Percentiles rank a stretch among this genome's conserved stretches.
Evolutionary conservation across 37 sponge, comb jelly and placozoan species (phyloP).

Genomic region (Amphimedon queenslandica): DNA sequence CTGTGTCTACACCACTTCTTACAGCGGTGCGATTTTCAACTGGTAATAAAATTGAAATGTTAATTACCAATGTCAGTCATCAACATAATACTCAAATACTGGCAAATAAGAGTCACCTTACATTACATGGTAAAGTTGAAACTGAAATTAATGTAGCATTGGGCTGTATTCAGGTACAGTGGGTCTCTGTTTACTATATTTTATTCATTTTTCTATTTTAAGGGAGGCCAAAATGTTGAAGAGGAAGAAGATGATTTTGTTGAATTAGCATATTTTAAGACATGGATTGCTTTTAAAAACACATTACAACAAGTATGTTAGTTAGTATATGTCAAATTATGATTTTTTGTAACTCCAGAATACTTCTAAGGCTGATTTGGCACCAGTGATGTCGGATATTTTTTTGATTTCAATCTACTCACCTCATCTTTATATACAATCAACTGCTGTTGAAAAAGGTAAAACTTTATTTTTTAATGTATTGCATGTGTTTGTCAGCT

Average conservation of each 20-base stretch:
- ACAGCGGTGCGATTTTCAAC: constrained; percentile 74
- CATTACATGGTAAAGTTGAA: constrained; percentile 58
- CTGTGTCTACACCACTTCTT: constrained; percentile 63
- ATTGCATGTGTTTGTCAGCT: constrained; percentile 23
- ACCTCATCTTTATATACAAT: constrained; percentile 74
- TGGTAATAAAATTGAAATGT: constrained; percentile 59
- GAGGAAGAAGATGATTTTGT: constrained; percentile 59
- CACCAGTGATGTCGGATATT: constrained; percentile 39
- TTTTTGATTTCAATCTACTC: constrained; percentile 53
- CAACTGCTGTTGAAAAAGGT: constrained; percentile 77
- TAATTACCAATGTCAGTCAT: constrained; percentile 28
- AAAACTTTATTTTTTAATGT: background rate
- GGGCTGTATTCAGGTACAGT: constrained; percentile 50
- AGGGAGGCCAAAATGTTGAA: constrained; percentile 10
- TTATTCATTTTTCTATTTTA: background rate
- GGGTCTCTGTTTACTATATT: constrained; percentile 24
- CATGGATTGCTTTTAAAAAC: constrained; percentile 54
- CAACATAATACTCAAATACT: background rate
- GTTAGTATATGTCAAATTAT: too few relatives aligned
- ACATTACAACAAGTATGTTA: constrained; percentile 34
- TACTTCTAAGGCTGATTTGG: too few relatives aligned
- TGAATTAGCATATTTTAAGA: constrained; percentile 66
- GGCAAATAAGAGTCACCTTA: constrained; percentile 18
- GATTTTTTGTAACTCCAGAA: background rate
- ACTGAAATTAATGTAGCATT: constrained; percentile 58